Percentiles rank a stretch among this genome's conserved stretches.
These are phyloP conservation scores for Saxicola maurus DNA, from an alignment of 2,797 vertebrate species.

Conservation along the genomic window DNA sequence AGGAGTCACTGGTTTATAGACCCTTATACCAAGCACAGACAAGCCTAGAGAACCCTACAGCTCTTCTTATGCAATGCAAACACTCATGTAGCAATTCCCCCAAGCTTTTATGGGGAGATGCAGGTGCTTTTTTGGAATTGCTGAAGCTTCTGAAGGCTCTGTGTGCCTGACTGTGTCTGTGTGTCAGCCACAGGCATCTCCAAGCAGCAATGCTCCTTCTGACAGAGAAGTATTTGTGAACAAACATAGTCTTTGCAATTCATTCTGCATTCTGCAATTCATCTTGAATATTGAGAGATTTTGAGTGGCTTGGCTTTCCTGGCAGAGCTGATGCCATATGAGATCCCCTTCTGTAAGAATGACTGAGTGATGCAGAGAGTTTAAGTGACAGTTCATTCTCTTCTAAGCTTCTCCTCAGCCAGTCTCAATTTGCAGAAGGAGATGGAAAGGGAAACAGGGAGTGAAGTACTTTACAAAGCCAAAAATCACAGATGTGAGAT, in stretches of 20 bases:
- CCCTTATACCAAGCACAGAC: background rate
- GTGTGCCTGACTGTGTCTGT: background rate
- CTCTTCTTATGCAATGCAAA: background rate
- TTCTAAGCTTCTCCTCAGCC: background rate
- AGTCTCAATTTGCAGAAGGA: slow-evolving; percentile 26
- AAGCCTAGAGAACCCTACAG: background rate
- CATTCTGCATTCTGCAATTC: background rate
- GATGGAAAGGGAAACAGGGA: slow-evolving; percentile 3
- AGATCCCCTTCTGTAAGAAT: slow-evolving; percentile 15
- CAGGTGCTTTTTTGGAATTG: background rate
- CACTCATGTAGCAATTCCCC: background rate
- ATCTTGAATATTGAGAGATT: background rate
- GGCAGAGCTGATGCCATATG: background rate
- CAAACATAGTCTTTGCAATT: background rate
- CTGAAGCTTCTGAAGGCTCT: background rate
- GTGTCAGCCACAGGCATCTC: background rate
- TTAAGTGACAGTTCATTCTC: slow-evolving; percentile 42
- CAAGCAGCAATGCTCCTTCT: background rate
- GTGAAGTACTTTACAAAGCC: background rate
- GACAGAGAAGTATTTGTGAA: background rate
- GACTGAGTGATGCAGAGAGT: slow-evolving; percentile 27
- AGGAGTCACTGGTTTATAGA: background rate
- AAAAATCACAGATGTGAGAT: background rate
- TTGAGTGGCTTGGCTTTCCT: background rate
- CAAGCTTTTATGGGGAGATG: background rate